These are phyloP conservation scores for Nomada goodeniana DNA, from an alignment of 2,888 invertebrate genomes.

Conservation along the genomic window DNA sequence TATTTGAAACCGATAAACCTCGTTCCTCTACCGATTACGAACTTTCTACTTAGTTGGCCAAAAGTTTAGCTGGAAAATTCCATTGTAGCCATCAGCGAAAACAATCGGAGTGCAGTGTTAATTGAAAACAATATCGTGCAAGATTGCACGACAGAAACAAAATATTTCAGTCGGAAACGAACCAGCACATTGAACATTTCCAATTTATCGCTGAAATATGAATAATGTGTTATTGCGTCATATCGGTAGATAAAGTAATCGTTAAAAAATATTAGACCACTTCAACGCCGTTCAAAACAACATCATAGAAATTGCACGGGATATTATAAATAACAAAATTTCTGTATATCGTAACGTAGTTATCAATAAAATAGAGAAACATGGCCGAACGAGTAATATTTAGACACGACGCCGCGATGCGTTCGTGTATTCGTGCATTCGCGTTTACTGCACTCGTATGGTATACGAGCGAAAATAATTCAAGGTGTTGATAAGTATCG, in stretches of 20 bases:
- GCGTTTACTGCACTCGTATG: too few species aligned
- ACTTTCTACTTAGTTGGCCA: conserved; percentile 1
- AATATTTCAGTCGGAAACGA: background rate
- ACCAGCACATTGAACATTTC: background rate
- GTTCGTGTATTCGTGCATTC: too few species aligned
- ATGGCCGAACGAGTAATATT: background rate
- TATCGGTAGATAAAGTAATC: background rate
- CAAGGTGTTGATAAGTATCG: background rate
- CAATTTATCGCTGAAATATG: background rate
- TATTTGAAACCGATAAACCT: conserved; percentile 12
- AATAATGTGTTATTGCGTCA: background rate
- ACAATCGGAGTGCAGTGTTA: background rate
- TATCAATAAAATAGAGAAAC: background rate
- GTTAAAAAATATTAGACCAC: background rate
- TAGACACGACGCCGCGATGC: background rate
- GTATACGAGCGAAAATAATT: background rate
- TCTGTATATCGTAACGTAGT: background rate
- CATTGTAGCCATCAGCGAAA: background rate
- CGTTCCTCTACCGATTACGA: background rate
- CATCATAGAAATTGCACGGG: too few species aligned
- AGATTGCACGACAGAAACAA: background rate
- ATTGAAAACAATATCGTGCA: background rate
- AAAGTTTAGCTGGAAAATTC: conserved; percentile 23
- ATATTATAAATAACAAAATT: too few species aligned
- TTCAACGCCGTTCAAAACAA: background rate